These are phyloP conservation scores for Trichonephila clavata DNA, from an alignment of 1,140 invertebrate species.

Conservation along the genomic window DNA sequence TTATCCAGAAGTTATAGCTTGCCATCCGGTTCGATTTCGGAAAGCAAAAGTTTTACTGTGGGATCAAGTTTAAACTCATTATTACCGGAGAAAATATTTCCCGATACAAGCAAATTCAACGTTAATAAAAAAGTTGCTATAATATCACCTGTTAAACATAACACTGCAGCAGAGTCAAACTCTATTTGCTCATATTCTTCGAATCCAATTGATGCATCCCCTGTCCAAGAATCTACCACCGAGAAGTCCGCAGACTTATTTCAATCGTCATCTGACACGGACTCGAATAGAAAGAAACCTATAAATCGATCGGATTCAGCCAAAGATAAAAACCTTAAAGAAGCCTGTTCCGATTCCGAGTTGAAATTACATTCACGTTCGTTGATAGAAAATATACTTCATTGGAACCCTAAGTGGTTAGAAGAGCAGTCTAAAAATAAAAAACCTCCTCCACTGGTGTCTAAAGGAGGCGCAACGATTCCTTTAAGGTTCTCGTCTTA, in stretches of 20 bases:
- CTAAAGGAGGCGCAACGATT: slow-evolving; percentile 6
- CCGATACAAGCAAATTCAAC: no score
- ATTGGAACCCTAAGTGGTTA: slow-evolving; percentile 68
- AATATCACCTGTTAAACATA: background rate
- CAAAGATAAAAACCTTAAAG: background rate
- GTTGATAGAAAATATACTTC: slow-evolving; percentile 29
- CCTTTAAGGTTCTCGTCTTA: slow-evolving; percentile 11
- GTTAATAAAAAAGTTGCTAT: background rate
- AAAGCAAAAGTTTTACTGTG: background rate
- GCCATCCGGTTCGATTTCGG: background rate
- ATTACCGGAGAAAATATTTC: background rate
- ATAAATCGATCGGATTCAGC: background rate
- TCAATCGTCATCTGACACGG: background rate
- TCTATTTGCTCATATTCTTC: no score
- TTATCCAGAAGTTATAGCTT: no score
- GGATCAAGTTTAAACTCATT: background rate
- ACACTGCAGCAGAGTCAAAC: background rate
- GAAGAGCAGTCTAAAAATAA: slow-evolving; percentile 5
- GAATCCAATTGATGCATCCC: background rate
- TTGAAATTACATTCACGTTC: background rate
- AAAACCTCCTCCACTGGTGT: slow-evolving; percentile 34
- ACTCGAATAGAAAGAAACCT: background rate
- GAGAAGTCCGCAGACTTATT: background rate
- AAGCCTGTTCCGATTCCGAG: background rate
- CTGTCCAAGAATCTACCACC: background rate